Percentiles rank a stretch among this genome's conserved stretches.
phyloP scores from a whole-genome alignment of 2,113 vertebrate species.

The Stigmatopora nigra region DNA sequence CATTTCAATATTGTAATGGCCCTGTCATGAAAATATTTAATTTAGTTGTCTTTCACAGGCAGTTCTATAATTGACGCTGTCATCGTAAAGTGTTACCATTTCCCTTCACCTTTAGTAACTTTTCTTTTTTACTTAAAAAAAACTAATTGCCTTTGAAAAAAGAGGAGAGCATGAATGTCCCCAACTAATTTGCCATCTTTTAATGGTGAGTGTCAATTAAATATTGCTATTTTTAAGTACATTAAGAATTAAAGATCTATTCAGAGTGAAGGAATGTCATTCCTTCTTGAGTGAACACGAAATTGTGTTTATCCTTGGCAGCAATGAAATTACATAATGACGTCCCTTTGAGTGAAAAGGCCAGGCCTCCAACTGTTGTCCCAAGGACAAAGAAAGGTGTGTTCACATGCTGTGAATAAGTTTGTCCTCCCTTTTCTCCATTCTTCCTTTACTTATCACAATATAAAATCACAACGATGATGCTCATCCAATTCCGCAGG shows the following conservation, averaged over 20 bases:
- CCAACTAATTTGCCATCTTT: neutral
- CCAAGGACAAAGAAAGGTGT: slow-evolving; percentile 3
- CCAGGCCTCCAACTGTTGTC: neutral
- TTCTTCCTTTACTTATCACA: neutral
- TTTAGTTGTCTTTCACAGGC: no score
- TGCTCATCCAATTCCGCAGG: neutral
- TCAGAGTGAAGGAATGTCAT: neutral
- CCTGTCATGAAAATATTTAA: no score
- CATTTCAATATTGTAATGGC: no score
- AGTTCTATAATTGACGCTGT: no score
- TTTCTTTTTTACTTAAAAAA: no score
- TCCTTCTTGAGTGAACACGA: neutral
- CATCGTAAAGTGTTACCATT: no score
- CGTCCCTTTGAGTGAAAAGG: neutral
- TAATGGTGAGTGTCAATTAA: neutral
- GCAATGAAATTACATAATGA: neutral
- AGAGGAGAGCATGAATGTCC: no score
- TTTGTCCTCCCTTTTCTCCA: neutral
- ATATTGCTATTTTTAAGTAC: neutral
- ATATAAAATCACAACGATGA: neutral
- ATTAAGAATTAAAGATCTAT: neutral
- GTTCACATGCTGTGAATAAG: neutral
- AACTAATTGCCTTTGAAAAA: no score
- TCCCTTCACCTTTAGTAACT: no score
- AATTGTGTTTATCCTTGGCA: slow-evolving; percentile 2